Evolutionary conservation across 2,113 vertebrate genomes (phyloP).

Genomic region (Orthonyx spaldingii): DNA sequence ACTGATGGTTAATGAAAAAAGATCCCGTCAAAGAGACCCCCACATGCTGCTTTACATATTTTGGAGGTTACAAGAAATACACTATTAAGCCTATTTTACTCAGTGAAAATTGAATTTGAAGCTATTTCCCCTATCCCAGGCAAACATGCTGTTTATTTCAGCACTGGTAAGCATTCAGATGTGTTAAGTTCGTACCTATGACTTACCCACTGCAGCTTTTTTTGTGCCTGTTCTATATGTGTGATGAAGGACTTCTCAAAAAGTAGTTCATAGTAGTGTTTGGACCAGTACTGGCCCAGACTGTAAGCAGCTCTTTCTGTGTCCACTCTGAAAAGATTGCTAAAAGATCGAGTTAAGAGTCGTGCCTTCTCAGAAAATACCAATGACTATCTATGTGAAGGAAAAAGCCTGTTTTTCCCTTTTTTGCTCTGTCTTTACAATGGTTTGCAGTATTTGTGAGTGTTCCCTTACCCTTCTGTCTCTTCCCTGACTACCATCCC

Average conservation of each 20-base stretch:
- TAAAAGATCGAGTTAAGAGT: not conserved
- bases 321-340: not conserved
- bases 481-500: not conserved
- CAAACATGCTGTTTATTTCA: rapidly evolving
- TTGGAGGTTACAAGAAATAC: not conserved
- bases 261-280: not conserved
- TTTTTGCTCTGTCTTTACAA: not conserved
- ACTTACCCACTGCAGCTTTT: not conserved
- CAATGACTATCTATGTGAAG: rapidly evolving
- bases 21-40: not conserved
- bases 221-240: not conserved
- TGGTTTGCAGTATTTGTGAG: not conserved
- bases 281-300: not conserved
- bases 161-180: not conserved
- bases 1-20: not conserved
- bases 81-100: not conserved
- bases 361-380: not conserved
- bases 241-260: not conserved
- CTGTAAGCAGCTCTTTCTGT: not conserved
- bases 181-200: not conserved
- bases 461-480: not conserved
- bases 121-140: not conserved
- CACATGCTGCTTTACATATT: not conserved
- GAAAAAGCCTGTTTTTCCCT: not conserved
- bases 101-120: not conserved